Conservation (phyloP, 2,888 invertebrate species). For the Sylvicola cinctus region DNA sequence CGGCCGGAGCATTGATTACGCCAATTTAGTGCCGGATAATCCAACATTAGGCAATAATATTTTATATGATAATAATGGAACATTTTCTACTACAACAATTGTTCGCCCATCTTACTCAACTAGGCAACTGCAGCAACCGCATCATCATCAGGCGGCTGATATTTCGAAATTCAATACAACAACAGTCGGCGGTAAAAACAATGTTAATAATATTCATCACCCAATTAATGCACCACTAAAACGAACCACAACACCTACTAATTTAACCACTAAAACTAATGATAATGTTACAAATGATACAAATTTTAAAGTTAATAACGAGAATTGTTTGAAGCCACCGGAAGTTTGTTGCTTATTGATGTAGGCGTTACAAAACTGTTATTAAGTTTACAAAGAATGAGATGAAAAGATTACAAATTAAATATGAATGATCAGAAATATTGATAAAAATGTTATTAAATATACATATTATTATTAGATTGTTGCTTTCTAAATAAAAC, state of each 20-base stretch:
- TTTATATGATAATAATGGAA: constrained; percentile 6
- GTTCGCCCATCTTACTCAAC: too few species aligned
- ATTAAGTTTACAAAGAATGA: too few species aligned
- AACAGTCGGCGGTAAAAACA: too few species aligned
- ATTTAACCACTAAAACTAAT: not conserved
- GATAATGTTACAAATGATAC: constrained; percentile 2
- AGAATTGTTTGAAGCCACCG: constrained; percentile 8
- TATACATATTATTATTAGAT: too few species aligned
- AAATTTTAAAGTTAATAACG: constrained; percentile 5
- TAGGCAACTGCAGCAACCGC: too few species aligned
- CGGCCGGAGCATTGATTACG: constrained; percentile 21
- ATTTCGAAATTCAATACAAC: too few species aligned
- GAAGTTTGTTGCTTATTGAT: constrained; percentile 11
- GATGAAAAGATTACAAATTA: too few species aligned
- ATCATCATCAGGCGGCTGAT: too few species aligned
- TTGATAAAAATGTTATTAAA: too few species aligned
- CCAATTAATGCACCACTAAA: not conserved
- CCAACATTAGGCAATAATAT: constrained; percentile 10
- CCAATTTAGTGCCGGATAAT: constrained; percentile 10
- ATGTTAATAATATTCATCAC: not conserved
- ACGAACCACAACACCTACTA: not conserved
- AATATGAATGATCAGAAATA: too few species aligned
- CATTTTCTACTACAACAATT: too few species aligned
- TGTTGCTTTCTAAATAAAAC: too few species aligned
- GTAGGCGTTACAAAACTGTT: constrained; percentile 5